Conservation (phyloP, 2,888 invertebrate genomes). For the Vesta saturnalis region DNA sequence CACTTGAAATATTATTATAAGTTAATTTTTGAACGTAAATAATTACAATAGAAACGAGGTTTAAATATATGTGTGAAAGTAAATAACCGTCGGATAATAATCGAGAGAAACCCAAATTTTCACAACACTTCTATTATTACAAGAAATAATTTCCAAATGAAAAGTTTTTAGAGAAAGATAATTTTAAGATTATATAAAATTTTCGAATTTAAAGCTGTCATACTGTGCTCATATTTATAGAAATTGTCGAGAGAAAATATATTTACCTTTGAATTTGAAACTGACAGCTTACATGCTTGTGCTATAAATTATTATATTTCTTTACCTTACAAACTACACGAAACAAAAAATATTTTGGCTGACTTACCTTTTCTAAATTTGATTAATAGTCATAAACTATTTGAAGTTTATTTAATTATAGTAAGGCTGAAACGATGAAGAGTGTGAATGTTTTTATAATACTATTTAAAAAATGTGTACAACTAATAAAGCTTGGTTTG, state of each 20-base stretch:
- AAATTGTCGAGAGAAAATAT: conserved; percentile 7
- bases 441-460: background rate
- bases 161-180: no score
- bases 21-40: no score
- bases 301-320: conserved; percentile 14
- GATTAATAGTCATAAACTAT: conserved; percentile 5
- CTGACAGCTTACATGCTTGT: conserved; percentile 7
- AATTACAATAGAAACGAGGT: no score
- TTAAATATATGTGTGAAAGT: no score
- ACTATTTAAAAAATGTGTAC: background rate
- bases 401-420: background rate
- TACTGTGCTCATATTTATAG: background rate
- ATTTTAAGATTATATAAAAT: background rate
- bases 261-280: conserved; percentile 14
- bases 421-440: background rate
- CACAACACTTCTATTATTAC: no score
- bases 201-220: background rate
- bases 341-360: conserved; percentile 10
- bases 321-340: conserved; percentile 2
- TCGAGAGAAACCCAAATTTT: no score
- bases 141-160: no score
- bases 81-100: no score
- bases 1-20: no score
- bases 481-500: no score
- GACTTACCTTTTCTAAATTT: background rate